Percentiles rank a stretch among this genome's conserved stretches.
These are phyloP conservation scores for Cheumatopsyche charites DNA, from an alignment of 1,140 invertebrate species.

Conservation along the genomic window DNA sequence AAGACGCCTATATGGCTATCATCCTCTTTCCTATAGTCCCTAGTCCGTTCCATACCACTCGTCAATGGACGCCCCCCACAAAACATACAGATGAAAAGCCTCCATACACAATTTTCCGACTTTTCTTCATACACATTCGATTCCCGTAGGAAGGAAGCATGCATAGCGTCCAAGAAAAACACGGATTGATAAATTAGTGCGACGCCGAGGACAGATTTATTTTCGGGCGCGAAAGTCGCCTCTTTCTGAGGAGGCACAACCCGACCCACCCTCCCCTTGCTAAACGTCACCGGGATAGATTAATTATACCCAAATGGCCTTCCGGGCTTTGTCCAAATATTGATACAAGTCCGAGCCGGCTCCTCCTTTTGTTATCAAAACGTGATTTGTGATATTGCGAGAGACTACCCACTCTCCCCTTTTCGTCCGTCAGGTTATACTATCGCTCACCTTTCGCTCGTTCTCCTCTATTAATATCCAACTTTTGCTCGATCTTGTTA, in stretches of 20 bases:
- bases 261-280: constrained; percentile 14
- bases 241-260: not conserved
- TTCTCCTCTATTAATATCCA: too few relatives aligned
- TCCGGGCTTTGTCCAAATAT: constrained; percentile 36
- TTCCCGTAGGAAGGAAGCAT: constrained; percentile 2
- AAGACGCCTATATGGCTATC: too few relatives aligned
- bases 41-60: too few relatives aligned
- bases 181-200: constrained; percentile 34
- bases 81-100: too few relatives aligned
- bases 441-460: too few relatives aligned
- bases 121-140: not conserved
- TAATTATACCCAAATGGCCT: constrained; percentile 38
- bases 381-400: constrained; percentile 34
- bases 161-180: constrained; percentile 31
- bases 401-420: not conserved
- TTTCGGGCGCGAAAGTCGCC: constrained; percentile 1
- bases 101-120: not conserved
- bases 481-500: too few relatives aligned
- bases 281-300: constrained; percentile 37
- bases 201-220: constrained; percentile 30
- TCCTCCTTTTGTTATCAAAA: constrained; percentile 36
- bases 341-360: constrained; percentile 31
- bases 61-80: too few relatives aligned
- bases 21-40: too few relatives aligned
- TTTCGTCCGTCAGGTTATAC: not conserved